These are phyloP conservation scores for Nyctalus aviator DNA, from an alignment of 2,797 vertebrate species.

Conservation along the genomic window DNA sequence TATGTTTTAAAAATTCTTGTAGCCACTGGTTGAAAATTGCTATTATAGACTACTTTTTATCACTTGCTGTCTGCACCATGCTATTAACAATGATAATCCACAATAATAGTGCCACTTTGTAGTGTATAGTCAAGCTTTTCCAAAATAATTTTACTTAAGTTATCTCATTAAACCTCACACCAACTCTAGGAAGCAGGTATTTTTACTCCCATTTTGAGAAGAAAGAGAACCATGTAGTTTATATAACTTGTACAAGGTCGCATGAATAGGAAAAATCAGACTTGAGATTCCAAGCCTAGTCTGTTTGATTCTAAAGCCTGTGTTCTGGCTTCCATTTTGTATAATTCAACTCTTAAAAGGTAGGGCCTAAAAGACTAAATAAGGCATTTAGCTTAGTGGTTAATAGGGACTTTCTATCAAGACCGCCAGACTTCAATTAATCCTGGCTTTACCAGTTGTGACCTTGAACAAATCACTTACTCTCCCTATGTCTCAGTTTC, in stretches of 20 bases:
- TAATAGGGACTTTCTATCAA: conserved; percentile 8
- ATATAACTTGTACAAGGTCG: conserved; percentile 31
- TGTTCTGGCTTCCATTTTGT: background rate
- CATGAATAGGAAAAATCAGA: conserved; percentile 30
- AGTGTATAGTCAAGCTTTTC: conserved; percentile 24
- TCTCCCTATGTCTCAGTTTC: background rate
- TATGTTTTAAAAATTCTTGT: background rate
- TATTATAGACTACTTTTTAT: conserved; percentile 45
- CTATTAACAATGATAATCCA: conserved; percentile 54
- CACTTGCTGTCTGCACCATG: conserved; percentile 9
- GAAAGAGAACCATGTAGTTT: background rate
- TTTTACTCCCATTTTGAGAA: conserved; percentile 63
- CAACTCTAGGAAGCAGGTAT: background rate
- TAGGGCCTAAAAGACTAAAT: background rate
- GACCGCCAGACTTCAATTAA: conserved; percentile 11
- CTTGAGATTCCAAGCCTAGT: conserved; percentile 39
- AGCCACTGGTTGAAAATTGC: background rate
- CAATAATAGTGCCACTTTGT: conserved; percentile 40
- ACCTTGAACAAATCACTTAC: conserved; percentile 38
- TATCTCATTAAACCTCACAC: conserved; percentile 49
- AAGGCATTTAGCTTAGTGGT: conserved; percentile 29
- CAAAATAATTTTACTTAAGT: conserved; percentile 54
- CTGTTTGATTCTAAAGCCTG: conserved; percentile 38
- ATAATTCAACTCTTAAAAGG: conserved; percentile 15
- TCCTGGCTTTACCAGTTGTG: conserved; percentile 18